These are phyloP conservation scores for Thalpophila matura DNA, from an alignment of 2,888 invertebrate species.

Conservation along the genomic window DNA sequence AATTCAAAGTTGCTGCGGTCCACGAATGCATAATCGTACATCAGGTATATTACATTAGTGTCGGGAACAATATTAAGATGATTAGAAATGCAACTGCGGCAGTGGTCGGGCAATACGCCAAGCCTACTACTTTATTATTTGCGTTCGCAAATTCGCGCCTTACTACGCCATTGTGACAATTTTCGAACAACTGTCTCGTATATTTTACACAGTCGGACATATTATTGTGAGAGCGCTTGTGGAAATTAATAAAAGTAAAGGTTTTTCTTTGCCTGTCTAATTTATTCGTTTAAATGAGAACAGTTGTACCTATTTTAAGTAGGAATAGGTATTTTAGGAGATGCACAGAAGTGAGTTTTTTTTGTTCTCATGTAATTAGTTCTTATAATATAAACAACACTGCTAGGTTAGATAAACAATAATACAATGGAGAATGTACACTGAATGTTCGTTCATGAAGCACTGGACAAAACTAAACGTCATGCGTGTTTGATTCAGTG, in stretches of 20 bases:
- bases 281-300: slow-evolving; percentile 19
- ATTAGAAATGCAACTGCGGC: slow-evolving; percentile 63
- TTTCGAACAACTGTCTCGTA: slow-evolving; percentile 70
- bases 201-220: slow-evolving; percentile 61
- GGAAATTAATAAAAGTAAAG: slow-evolving; percentile 28
- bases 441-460: too few relatives aligned
- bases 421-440: too few relatives aligned
- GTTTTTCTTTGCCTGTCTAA: slow-evolving; percentile 21
- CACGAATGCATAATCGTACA: slow-evolving; percentile 57
- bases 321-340: neutral
- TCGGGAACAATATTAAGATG: slow-evolving; percentile 67
- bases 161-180: slow-evolving; percentile 62
- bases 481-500: too few relatives aligned
- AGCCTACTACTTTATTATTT: slow-evolving; percentile 64
- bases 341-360: neutral
- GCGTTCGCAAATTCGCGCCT: slow-evolving; percentile 70
- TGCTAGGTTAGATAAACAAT: too few relatives aligned
- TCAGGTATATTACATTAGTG: slow-evolving; percentile 60
- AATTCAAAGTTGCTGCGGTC: slow-evolving; percentile 45
- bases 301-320: neutral
- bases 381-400: too few relatives aligned
- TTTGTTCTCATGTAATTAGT: neutral
- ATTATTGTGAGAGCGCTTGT: slow-evolving; percentile 48
- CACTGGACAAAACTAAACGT: too few relatives aligned
- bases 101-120: slow-evolving; percentile 61